Evolutionary conservation across 1,140 invertebrate genomes (phyloP), one percentile per base, ranked within the genome.

Genomic region (Pararge aegeria): DNA sequence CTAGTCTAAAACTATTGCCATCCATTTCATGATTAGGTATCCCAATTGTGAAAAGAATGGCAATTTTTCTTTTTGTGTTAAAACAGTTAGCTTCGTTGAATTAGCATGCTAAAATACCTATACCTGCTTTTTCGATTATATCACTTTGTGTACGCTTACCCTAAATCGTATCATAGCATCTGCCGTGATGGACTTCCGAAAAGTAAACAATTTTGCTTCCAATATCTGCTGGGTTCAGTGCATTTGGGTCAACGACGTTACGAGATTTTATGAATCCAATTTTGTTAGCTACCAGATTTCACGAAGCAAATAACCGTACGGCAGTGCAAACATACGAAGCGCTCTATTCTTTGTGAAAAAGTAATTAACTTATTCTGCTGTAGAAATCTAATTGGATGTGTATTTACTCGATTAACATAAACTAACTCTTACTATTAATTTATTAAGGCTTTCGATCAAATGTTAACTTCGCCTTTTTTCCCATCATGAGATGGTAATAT

Each of bases 211-310:
- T 21, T 24, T 29, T 15, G 24, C 12, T 16, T 12, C 24, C 48
- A 29, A 24, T 50, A 29, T 50, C 21, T 29, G 15, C 19, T 10
- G 15, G 48, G 48, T 30, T 50, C 12, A 16, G n/a, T 50, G 48
- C 48, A 50, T 50, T 50, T 50, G 24, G 48, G 48, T 50, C 48
- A 50, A 50, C 20, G 21, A 29, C 48, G 21, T 50, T 50, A 50
- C 27, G 13, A 29, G 48, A 30, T 50, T 27, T 29, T 50, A 50
- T 29, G 48, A 29, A 15, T 50, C 19, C 21, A 50, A 50, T 50
- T 50, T 29, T 5, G 24, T 19, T 18, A 18, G 38, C 38, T 42
- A 5, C 38, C 16, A 15, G 0, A 42, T 42, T 42, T 42, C 38
- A 42, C 30, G 30, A 34, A 34, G 38, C 4, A 38, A 38, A 38